Conservation (phyloP, 2,888 invertebrate genomes). For the Drosophila basisetae region DNA sequence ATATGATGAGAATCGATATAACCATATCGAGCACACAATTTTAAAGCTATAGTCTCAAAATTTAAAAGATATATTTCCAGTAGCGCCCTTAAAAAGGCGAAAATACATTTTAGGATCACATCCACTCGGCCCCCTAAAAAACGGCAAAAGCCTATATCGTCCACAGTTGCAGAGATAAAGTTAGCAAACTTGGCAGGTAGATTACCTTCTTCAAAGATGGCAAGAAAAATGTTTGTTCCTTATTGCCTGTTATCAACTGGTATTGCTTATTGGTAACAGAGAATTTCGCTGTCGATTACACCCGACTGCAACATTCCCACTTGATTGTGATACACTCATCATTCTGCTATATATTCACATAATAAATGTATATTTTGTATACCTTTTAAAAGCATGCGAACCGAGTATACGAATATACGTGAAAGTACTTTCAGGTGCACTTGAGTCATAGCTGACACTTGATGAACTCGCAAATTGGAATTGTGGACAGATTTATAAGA, state of each 20-base stretch:
- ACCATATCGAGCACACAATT: not conserved
- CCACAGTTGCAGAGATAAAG: not conserved
- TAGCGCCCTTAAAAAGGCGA: not conserved
- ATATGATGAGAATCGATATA: not conserved
- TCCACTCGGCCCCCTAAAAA: too few species aligned
- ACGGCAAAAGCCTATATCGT: too few species aligned
- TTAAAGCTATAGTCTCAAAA: not conserved
- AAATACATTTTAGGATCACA: not conserved
- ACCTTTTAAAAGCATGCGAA: not conserved
- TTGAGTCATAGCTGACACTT: not conserved
- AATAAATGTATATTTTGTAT: not conserved
- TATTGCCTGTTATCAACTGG: not conserved
- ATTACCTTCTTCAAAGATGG: not conserved
- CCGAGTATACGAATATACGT: not conserved
- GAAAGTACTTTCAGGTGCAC: not conserved
- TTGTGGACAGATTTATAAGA: slow-evolving; percentile 30
- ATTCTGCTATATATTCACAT: not conserved
- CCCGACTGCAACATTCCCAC: not conserved
- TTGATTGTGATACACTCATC: not conserved
- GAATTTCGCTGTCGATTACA: not conserved
- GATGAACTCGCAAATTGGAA: not conserved
- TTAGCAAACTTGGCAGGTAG: not conserved
- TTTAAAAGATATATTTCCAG: not conserved
- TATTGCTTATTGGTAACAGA: not conserved
- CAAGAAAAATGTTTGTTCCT: not conserved